Base-by-base conservation (phyloP, 2,113 vertebrate species). In the Oenanthe oenanthe region DNA sequence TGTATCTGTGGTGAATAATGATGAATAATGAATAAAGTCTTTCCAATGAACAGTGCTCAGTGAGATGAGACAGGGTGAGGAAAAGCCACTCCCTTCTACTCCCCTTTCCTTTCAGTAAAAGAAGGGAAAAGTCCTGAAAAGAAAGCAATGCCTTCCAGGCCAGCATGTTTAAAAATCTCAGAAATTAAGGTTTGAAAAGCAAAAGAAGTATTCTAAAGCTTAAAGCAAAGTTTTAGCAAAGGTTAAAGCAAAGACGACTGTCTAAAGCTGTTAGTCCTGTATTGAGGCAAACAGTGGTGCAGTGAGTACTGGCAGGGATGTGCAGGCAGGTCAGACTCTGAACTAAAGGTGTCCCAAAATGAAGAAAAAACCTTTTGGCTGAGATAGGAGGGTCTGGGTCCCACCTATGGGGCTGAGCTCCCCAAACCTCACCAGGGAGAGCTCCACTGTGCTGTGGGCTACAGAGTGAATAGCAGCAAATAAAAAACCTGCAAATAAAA, bases 21-120 rank as follows among this genome's bases (percentile, higher is more conserved):
- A 88, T 45, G 40, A 50, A 38, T 47, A 80, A 47, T 94, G 53
- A 91, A 93, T 60, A 53, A 92, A 63, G 7, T 68, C 71, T 70
- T 75, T 79, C 26, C 70, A 76, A 51, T 57, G 43, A 71, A 53
- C 6, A 1, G 25, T 68, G 45, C 62, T 92, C 62, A 54, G 19
- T 65, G 76, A 92, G 81, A 82, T 85, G 61, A 93, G 87, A 85
- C 1, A 10, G 1, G 7, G 22, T 8, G 29, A 89, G 53, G 11
- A 38, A 87, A 91, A 58, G 58, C 25, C 10, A 19, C 10, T 77
- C 53, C 21, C 7, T 9, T 26, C 13, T 50, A 28, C 10, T 62
- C 32, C 31, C 22, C 38, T 53, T 71, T 47, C 9, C 34, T 72
- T 91, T 73, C 42, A 42, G 70, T 47, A 38, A 66, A 50, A 68